Percentiles rank a stretch among this genome's conserved stretches.
Conservation (phyloP, 2,797 vertebrate genomes). For the Alectoris magna region DNA sequence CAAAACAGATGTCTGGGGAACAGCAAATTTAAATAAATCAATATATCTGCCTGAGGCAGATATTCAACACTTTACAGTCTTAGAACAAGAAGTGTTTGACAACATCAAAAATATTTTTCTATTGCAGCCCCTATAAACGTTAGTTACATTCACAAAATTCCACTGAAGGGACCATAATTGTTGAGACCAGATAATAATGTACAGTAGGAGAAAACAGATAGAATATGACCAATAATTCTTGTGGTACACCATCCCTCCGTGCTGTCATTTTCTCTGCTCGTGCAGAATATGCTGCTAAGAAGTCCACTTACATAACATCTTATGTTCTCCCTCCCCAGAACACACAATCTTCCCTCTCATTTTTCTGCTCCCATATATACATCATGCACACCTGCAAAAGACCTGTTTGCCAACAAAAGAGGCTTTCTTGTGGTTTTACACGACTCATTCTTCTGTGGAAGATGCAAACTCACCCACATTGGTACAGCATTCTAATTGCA, state of each 20-base stretch:
- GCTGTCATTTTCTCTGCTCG: neutral
- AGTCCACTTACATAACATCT: neutral
- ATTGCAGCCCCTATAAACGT: constrained; percentile 34
- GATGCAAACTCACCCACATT: neutral
- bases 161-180: neutral
- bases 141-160: constrained; percentile 28
- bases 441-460: neutral
- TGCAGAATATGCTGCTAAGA: neutral
- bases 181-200: neutral
- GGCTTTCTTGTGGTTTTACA: neutral
- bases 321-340: neutral
- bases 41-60: constrained; percentile 54
- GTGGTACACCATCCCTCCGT: neutral
- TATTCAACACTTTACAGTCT: constrained; percentile 53
- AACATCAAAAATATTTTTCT: constrained; percentile 61
- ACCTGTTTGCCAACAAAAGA: neutral
- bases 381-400: neutral
- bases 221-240: neutral
- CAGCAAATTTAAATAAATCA: constrained; percentile 52
- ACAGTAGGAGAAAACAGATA: neutral
- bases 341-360: neutral
- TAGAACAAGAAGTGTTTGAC: constrained; percentile 50
- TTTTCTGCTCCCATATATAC: neutral
- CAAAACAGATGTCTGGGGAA: constrained; percentile 54
- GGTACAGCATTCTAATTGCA: neutral